These are phyloP conservation scores for Stegodyphus mimosarum DNA, from an alignment of 1,140 invertebrate species.

Conservation along the genomic window DNA sequence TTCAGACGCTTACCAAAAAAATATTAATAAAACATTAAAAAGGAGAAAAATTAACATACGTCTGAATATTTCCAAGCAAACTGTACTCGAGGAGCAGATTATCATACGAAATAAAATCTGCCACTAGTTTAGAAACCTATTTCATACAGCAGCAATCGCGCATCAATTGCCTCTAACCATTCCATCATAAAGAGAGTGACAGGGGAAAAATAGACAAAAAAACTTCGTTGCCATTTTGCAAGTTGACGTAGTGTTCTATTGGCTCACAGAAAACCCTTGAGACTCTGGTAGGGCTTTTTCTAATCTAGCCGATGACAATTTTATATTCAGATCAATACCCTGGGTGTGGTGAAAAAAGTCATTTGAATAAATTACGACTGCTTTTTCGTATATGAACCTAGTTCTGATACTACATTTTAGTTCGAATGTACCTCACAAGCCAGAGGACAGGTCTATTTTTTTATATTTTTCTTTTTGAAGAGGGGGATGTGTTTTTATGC, in stretches of 20 bases:
- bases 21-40: too few species aligned
- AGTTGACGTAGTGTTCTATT: slow-evolving; percentile 40
- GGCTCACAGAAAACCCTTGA: slow-evolving; percentile 19
- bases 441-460: too few species aligned
- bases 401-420: background rate
- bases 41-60: too few species aligned
- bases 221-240: slow-evolving; percentile 26
- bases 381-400: background rate
- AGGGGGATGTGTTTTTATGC: background rate
- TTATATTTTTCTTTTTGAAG: background rate
- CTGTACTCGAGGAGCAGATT: too few species aligned
- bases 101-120: too few species aligned
- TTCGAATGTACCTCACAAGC: background rate
- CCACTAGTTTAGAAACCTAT: too few species aligned
- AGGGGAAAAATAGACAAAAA: too few species aligned
- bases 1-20: too few species aligned
- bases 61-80: too few species aligned
- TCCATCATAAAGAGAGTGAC: too few species aligned
- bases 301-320: slow-evolving; percentile 60
- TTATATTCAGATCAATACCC: slow-evolving; percentile 60
- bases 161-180: too few species aligned
- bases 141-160: too few species aligned
- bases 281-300: slow-evolving; percentile 25
- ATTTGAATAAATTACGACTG: slow-evolving; percentile 61
- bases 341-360: slow-evolving; percentile 56